phyloP scores from a whole-genome alignment of 2,797 vertebrate genomes.

The Alosa sapidissima region DNA sequence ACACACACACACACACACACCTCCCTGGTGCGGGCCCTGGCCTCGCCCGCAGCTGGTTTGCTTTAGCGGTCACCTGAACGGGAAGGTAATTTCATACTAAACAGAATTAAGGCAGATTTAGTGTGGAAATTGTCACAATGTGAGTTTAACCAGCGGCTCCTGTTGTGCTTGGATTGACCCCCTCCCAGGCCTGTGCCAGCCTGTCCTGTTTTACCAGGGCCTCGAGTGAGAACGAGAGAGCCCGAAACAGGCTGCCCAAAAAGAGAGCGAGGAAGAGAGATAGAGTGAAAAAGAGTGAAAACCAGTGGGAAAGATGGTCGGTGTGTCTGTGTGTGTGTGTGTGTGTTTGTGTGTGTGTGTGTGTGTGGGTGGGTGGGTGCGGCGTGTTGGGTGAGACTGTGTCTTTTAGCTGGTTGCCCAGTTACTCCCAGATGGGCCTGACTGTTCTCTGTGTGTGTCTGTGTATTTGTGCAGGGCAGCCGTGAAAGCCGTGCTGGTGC shows the following conservation, averaged over 20 bases:
- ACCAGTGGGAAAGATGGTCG: background rate
- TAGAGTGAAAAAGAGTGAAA: background rate
- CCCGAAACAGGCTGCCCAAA: constrained; percentile 28
- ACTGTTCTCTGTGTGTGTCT: constrained; percentile 22
- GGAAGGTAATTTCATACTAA: constrained; percentile 77
- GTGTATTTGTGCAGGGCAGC: constrained; percentile 67
- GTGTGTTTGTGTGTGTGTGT: background rate
- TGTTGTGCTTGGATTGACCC: constrained; percentile 64
- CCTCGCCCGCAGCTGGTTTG: constrained; percentile 73
- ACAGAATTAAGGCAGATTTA: constrained; percentile 77
- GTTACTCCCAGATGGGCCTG: constrained; percentile 4
- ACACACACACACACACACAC: constrained; percentile 66
- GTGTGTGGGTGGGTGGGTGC: background rate
- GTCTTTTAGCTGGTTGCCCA: constrained; percentile 3
- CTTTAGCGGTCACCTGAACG: constrained; percentile 76
- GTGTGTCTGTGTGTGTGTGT: background rate
- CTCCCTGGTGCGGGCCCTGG: constrained; percentile 25
- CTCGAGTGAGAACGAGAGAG: constrained; percentile 34
- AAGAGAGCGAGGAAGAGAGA: constrained; percentile 25
- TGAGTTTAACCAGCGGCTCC: constrained; percentile 67
- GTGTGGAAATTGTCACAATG: constrained; percentile 74
- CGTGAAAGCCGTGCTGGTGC: constrained; percentile 77
- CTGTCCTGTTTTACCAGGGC: constrained; percentile 29
- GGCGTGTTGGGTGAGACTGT: constrained; percentile 15
- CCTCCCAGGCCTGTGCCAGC: constrained; percentile 46